Evolutionary conservation across 1,140 invertebrate genomes (phyloP).

Genomic region (Sinella curviseta): DNA sequence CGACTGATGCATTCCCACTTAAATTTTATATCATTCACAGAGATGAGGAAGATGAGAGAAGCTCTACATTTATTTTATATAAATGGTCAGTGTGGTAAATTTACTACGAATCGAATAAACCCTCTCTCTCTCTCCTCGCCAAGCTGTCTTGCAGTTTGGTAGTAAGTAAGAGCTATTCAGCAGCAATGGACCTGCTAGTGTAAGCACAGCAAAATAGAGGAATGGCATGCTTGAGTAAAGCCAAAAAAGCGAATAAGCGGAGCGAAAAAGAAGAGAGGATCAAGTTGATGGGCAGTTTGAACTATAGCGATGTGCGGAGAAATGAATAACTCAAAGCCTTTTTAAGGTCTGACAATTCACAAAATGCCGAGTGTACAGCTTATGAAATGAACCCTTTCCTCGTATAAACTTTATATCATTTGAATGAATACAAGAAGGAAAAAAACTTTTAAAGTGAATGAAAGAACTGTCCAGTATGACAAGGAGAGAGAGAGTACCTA

Average conservation of each 20-base stretch:
- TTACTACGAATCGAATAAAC: too few species aligned
- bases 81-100: not conserved
- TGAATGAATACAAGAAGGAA: not conserved
- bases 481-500: not conserved
- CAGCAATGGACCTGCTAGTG: too few species aligned
- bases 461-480: not conserved
- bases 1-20: not conserved
- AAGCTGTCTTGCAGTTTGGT: not conserved
- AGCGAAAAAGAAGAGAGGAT: not conserved
- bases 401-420: not conserved
- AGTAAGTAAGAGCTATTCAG: too few species aligned
- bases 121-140: too few species aligned
- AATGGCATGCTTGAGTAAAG: not conserved
- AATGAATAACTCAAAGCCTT: conserved; percentile 22
- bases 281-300: conserved; percentile 26
- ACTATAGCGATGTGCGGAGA: conserved; percentile 1
- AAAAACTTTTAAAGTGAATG: not conserved
- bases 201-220: not conserved
- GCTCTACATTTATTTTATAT: not conserved
- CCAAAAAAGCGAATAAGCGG: not conserved
- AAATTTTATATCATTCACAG: not conserved
- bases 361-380: not conserved
- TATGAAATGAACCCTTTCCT: not conserved
- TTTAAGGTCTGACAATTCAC: conserved; percentile 17
- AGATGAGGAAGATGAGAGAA: not conserved